Conservation (phyloP, 2,888 invertebrate genomes). For the Ochlodes sylvanus region DNA sequence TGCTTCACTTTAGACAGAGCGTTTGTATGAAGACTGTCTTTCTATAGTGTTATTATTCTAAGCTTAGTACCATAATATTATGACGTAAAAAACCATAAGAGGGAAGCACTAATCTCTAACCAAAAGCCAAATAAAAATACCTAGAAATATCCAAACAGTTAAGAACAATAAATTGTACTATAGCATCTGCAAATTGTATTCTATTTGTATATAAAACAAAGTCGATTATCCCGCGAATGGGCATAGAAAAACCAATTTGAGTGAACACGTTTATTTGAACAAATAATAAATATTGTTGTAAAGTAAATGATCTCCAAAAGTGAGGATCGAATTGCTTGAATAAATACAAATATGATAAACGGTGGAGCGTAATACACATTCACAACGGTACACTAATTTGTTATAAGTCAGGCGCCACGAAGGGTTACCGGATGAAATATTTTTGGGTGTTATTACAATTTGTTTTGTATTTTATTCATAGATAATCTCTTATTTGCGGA, state of each 20-base stretch:
- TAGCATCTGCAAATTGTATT: background rate
- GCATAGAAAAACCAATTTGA: background rate
- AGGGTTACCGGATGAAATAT: background rate
- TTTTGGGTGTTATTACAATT: background rate
- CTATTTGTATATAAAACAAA: conserved; percentile 11
- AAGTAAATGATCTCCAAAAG: conserved; percentile 45
- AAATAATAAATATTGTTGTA: conserved; percentile 24
- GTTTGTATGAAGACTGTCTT: too few species aligned
- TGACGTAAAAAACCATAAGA: background rate
- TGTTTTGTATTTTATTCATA: background rate
- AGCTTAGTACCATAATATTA: background rate
- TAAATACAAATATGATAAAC: conserved; percentile 54
- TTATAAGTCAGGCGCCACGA: conserved; percentile 43
- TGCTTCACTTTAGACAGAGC: too few species aligned
- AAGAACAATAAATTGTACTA: background rate
- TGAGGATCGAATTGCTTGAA: conserved; percentile 49
- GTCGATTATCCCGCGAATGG: conserved; percentile 7
- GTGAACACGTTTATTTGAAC: conserved; percentile 15
- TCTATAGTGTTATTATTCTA: too few species aligned
- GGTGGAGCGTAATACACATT: conserved; percentile 54
- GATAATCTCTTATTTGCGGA: too few species aligned
- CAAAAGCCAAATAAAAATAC: background rate
- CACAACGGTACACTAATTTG: conserved; percentile 59
- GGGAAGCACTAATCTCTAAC: conserved; percentile 17
- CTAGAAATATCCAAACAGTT: background rate